Evolutionary conservation across 2,113 vertebrate species (phyloP), one percentile per base, ranked within the genome.

Genomic region (Ceyx melanurus): DNA sequence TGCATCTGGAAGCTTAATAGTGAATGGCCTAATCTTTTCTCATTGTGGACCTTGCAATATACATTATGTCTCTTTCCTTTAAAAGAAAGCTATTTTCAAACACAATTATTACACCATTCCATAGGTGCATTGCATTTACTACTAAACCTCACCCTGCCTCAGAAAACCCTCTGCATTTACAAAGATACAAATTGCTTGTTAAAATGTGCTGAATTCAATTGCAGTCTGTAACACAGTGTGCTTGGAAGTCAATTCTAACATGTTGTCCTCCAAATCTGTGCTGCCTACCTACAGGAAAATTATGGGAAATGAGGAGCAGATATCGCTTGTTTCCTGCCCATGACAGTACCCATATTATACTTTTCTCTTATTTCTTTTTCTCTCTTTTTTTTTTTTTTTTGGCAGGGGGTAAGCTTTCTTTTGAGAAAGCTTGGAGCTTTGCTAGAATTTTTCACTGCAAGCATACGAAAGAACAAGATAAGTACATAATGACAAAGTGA

Each of bases 311-410:
- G 15, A 57, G 13, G 8, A 45, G 13, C 15, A 61, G 35, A 16
- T 57, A 64, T 19, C 20, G 21, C 20, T 54, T 29, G 2, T 51
- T 65, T 84, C 17, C 46, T 46, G 19, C 20, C 29, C n/a, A 29
- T 18, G 15, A 18, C 20, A 48, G 9, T 8, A 31, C 6, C 4
- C 7, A 13, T 16, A 15, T 25, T 61, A 9, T 3, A 0, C 0
- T 4, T 35, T 79, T 13, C 21, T 10, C 21, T 11, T 16, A 5
- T 11, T 16, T 42, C n/a, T 80, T 15, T 22, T 10, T 11, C 10
- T 18, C 6, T 23, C 16, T 40, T 40, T 0, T 37, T 37, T 37
- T 37, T 37, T 37, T 10, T 37, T 37, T 37, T 37, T 37, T 37
- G 37, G 37, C 37, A 10, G 37, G 37, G 9, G 10, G 2, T 37